Conservation (phyloP, 2,113 vertebrate species). For the Tragulus kanchil region DNA sequence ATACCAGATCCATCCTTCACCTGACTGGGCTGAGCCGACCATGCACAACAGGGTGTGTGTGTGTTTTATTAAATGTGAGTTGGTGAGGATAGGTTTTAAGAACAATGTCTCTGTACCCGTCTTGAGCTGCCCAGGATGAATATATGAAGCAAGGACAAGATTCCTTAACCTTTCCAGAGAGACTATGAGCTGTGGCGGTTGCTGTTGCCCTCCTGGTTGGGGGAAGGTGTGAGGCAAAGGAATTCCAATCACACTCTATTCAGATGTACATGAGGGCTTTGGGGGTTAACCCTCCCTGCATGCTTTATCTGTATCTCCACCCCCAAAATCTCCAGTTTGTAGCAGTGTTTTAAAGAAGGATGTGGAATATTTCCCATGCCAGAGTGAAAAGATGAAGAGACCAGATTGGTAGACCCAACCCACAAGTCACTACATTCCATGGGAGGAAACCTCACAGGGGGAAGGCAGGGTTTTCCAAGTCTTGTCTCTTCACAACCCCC, state of each 20-base stretch:
- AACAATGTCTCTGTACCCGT: background rate
- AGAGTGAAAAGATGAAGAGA: constrained; percentile 14
- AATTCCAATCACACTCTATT: constrained; percentile 59
- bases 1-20: constrained; percentile 20
- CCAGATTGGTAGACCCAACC: constrained; percentile 40
- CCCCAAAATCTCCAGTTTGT: constrained; percentile 29
- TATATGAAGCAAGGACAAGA: constrained; percentile 1
- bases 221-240: constrained; percentile 42
- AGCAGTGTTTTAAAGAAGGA: constrained; percentile 49
- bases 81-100: constrained; percentile 50
- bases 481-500: background rate
- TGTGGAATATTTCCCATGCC: constrained; percentile 35
- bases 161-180: background rate
- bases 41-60: constrained; percentile 41
- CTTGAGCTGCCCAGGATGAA: constrained; percentile 34
- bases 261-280: constrained; percentile 55
- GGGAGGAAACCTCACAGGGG: constrained; percentile 29
- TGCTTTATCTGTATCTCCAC: constrained; percentile 51
- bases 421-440: background rate
- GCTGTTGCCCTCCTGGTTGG: no score
- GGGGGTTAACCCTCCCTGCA: background rate
- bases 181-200: background rate
- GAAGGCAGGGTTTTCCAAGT: background rate
- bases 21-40: background rate
- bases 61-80: background rate